Evolutionary conservation across 2,797 vertebrate species (phyloP), one percentile per base, ranked within the genome.

Genomic region (Pitangus sulphuratus): DNA sequence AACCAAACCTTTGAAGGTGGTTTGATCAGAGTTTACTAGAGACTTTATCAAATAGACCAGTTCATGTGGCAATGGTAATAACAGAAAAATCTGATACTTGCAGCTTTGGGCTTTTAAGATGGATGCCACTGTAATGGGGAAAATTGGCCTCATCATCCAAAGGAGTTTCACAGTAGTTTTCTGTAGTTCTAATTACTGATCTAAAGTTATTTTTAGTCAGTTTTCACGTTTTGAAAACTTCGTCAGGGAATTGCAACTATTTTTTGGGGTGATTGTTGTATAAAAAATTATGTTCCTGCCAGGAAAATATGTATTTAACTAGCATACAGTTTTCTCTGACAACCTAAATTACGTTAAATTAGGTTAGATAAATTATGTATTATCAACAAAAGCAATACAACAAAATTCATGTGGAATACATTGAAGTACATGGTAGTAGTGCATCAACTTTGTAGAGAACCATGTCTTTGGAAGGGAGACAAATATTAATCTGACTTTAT

Each of bases 401-500:
- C 25, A 66, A 61, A 92, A 77, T 79, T 53, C 1, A 2, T 12
- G 45, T 78, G 56, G 51, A 86, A 60, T 35, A 21, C 33, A 24
- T 10, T 47, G 66, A 85, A 74, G 45, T 61, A 70, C 60, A 8
- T 16, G 26, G 85, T 20, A 24, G 35, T 77, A 20, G 35, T 79
- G 64, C 44, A 58, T 68, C 78, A 84, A 8, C 61, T 77, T 75
- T 57, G 40, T 53, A 33, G 57, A 78, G n/a, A 87, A 30, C 20
- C 31, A 50, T 42, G 24, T 84, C 16, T 87, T 45, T 7, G 16
- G 21, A 25, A 86, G 26, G 68, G 6, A 84, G 58, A 60, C 51
- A 93, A 90, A 66, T 80, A 71, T 25, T 93, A 56, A 66, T 92
- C 76, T 83, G 57, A 48, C 40, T 89, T 87, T 65, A 90, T 70